Evolutionary conservation across 2,888 invertebrate species (phyloP), one percentile per base, ranked within the genome.

Genomic region (Cephus nigrinus): DNA sequence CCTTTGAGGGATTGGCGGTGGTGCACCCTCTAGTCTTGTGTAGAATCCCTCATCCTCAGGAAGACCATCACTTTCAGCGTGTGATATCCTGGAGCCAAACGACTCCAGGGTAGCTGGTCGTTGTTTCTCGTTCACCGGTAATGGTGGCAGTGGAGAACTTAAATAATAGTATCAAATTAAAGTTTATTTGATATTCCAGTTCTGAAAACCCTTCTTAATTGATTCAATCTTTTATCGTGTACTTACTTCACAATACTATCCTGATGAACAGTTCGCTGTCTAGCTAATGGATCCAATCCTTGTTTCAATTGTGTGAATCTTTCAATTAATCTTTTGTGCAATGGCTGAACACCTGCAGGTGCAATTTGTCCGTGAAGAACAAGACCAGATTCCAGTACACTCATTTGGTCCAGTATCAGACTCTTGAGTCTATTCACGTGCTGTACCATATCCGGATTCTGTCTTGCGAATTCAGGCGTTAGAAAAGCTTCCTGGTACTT

Each of bases 401-500:
- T 95, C 79, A 96, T 94, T 87, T 97, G 97, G 83, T 97, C 95
- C 1, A 96, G 92, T 76, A 98, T 95, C 40, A 95, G 92, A 69
- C 93, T 92, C 84, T 95, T 95, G 11, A 97, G 92, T 68, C 94
- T 92, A 74, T 93, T 93, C 1, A 95, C 93, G 86, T 94, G 93
- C 3, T 92, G 92, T 78, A 93, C 91, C 89, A 93, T 93, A 71
- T 94, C 94, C 0, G 94, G 94, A 89, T 93, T 93, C 75, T 93
- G 91, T 79, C 93, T 92, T 0, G 94, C 91, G 88, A 97, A 98
- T 85, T 97, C 97, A 12, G 95, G 93, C 0, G 95, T 95, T 81
- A 98, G 95, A 92, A 99, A 99, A 0, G 98, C 98, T 86, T 98
- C 98, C 89, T 98, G 98, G 90, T 98, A 99, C 91, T 98, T 99